Evolutionary conservation across 2,888 invertebrate genomes (phyloP), one percentile per base, ranked within the genome.

Genomic region (Boloria euphrosyne): DNA sequence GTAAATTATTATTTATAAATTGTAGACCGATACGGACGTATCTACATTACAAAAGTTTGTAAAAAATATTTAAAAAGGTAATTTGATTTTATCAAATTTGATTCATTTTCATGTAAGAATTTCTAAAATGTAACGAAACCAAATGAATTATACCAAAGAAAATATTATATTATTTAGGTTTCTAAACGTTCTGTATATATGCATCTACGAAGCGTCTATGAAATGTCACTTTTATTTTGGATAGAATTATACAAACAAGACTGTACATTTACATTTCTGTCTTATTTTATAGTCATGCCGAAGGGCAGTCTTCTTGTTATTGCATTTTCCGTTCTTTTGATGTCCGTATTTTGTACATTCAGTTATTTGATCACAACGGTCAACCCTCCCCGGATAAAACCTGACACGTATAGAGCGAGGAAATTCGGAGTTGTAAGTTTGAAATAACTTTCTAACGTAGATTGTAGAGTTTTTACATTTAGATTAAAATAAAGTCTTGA

Each of bases 321-420:
- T n/a, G 1, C 60, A 0, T 76, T 67, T 61, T 75, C 80, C 0
- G 2, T 74, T 0, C 0, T 72, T 7, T 53, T 79, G n/a, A 0
- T 85, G 1, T 5, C 22, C 2, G 16, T 80, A 27, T 87, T 86
- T 60, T 50, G 10, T 14, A 38, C 69, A 3, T 78, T 80, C 14
- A 71, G 72, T 53, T 79, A 69, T 51, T 70, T 87, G 13, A 82
- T 88, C 76, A 75, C 46, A 0, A 76, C 65, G 0, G 75, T 88
- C 0, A 74, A 87, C 53, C 87, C 88, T 1, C 63, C 69, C 0
- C 74, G 70, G 0, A n/a, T 62, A 43, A 67, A 59, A 50, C 14
- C 22, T 0, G 65, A 67, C 6, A 17, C 53, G 13, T n/a, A 52
- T 6, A 58, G 13, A 31, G 5, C 49, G 4, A 69, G 64, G 55